These are phyloP conservation scores for Rhodophaea formosa DNA, from an alignment of 2,888 invertebrate genomes.

Conservation along the genomic window DNA sequence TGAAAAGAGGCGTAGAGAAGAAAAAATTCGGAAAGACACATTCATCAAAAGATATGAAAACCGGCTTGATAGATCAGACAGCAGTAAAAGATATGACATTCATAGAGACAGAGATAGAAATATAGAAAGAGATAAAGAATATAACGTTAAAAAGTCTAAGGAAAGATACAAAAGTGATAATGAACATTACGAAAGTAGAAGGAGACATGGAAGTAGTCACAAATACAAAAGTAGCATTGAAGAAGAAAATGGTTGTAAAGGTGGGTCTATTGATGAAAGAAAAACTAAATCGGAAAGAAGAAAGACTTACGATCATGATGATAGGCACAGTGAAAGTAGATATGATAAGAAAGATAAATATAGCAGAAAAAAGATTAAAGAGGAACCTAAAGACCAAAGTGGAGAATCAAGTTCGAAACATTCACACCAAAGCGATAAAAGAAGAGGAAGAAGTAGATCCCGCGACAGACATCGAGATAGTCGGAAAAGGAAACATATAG, in stretches of 20 bases:
- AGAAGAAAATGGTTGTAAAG: not conserved
- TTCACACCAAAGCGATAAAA: conserved; percentile 9
- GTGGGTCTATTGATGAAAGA: not conserved
- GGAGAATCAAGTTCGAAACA: conserved; percentile 7
- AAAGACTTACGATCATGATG: not conserved
- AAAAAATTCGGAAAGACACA: not conserved
- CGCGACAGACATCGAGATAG: conserved; percentile 5
- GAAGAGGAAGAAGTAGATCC: conserved; percentile 1
- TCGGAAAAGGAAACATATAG: conserved; percentile 18
- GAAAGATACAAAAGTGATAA: not conserved
- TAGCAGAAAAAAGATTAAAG: not conserved
- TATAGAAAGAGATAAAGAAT: not conserved
- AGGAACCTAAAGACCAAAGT: not conserved
- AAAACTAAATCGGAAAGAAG: not conserved
- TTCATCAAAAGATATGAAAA: not conserved
- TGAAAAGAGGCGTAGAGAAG: not conserved
- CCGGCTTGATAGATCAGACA: not conserved
- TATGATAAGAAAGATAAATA: not conserved
- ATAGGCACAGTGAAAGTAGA: not conserved
- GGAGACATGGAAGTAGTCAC: not conserved
- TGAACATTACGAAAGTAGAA: not conserved
- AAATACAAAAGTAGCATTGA: not conserved
- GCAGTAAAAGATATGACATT: not conserved
- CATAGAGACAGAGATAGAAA: not conserved
- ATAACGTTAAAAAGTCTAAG: not conserved